Base-by-base conservation (phyloP, 2,113 vertebrate species). In the Osmerus eperlanus region DNA sequence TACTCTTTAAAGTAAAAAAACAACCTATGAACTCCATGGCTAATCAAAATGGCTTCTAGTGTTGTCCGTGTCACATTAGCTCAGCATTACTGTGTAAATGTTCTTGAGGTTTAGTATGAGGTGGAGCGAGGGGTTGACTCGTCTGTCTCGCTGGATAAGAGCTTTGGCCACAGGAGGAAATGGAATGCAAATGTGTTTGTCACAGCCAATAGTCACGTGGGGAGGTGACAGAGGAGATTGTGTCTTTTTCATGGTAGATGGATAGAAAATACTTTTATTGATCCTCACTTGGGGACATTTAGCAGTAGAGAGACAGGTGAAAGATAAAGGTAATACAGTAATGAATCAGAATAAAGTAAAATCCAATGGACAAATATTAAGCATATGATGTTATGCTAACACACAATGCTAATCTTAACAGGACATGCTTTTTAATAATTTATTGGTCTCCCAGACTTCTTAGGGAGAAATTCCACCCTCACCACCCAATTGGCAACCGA, bases 151-250 rank as follows among this genome's bases (percentile, higher is more conserved):
- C 36, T 23, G 60, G 54, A 72, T 69, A 62, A 71, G 67, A 51
- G 72, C 11, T 55, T 68, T 4, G 11, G 64, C 73, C 64, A 69
- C 70, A 83, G 72, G 73, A 84, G 77, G 79, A 86, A 86, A 83
- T 79, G 77, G 68, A 84, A 84, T 80, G 75, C 67, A 76, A 82
- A 85, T 76, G 74, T 74, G 67, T 83, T 79, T 76, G 73, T 84
- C 73, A 83, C 8, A 47, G 7, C 9, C 9, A 73, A 73, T 62
- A 74, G 72, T 74, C 74, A 78, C 52, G n/a, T 79, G 80, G 68
- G 47, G 63, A 28, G 36, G 56, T 18, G 59, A 71, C 59, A 9
- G 69, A 12, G 18, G 55, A 56, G 3, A 56, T 56, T 56, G 15
- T 18, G 55, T 83, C 78, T 77, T 72, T 78, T 56, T 77, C 78